A percentile compares a stretch with the other conserved stretches of the same genome.
Evolutionary conservation across 1,140 invertebrate species (phyloP).

Genomic region (Drosophila aff.): DNA sequence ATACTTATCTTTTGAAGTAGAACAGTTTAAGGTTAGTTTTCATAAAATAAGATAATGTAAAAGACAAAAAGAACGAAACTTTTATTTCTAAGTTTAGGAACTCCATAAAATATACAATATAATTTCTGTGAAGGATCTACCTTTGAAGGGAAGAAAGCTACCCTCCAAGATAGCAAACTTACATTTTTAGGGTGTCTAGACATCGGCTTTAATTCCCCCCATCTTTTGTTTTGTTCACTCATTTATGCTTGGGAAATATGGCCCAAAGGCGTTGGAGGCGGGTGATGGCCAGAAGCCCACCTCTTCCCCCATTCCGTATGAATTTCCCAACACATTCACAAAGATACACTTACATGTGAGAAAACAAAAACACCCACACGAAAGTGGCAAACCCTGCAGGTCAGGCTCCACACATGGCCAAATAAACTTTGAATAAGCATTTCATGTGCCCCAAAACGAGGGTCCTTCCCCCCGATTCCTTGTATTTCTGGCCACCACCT

Average conservation of each 20-base stretch:
- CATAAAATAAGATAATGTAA: not conserved
- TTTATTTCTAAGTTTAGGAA: too few relatives aligned
- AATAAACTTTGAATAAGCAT: constrained; percentile 84
- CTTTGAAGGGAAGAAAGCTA: not conserved
- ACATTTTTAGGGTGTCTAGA: constrained; percentile 3
- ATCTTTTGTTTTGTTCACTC: constrained; percentile 13
- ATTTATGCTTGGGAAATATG: constrained; percentile 34
- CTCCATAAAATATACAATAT: not conserved
- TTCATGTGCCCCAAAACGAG: constrained; percentile 61
- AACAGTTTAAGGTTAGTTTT: not conserved
- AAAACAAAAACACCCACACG: constrained; percentile 25
- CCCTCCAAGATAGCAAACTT: not conserved
- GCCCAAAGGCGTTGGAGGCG: constrained; percentile 51
- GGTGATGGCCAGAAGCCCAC: constrained; percentile 49
- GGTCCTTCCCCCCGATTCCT: constrained; percentile 20
- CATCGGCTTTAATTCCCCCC: not conserved
- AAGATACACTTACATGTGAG: constrained; percentile 2
- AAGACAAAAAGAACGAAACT: too few relatives aligned
- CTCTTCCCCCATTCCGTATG: not conserved
- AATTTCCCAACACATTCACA: constrained; percentile 12
- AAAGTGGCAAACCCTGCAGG: constrained; percentile 5
- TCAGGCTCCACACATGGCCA: constrained; percentile 50
- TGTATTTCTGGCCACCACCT: constrained; percentile 12
- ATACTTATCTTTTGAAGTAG: not conserved
- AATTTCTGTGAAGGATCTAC: not conserved